phyloP scores from a whole-genome alignment of 2,797 vertebrate species.

The Microctenopoma steveboyesi region DNA sequence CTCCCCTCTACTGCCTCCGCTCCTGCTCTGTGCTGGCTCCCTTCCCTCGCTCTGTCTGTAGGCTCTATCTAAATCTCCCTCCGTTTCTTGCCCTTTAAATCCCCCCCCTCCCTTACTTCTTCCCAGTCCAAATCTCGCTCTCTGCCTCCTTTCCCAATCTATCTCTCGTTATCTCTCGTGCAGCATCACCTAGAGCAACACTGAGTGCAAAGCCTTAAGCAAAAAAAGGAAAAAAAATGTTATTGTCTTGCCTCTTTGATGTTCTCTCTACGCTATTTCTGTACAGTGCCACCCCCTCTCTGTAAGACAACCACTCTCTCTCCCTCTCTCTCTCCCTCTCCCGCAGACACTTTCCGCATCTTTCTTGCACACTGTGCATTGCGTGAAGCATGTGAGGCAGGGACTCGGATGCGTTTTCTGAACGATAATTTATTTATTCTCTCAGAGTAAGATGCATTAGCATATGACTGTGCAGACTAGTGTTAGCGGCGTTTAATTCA shows the following conservation, averaged over 20 bases:
- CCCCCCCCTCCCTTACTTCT: conserved; percentile 53
- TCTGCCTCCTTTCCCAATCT: conserved; percentile 59
- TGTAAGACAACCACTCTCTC: conserved; percentile 21
- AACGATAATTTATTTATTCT: conserved; percentile 82
- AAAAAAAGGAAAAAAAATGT: conserved; percentile 49
- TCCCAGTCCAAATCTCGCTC: conserved; percentile 65
- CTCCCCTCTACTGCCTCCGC: conserved; percentile 60
- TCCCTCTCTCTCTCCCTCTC: conserved; percentile 20
- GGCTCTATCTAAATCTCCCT: conserved; percentile 75
- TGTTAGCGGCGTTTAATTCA: conserved; percentile 83
- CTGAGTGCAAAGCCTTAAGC: conserved; percentile 52
- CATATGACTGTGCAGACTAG: conserved; percentile 77
- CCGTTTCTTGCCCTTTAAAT: conserved; percentile 80
- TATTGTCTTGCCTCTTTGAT: conserved; percentile 76
- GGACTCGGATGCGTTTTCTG: conserved; percentile 73
- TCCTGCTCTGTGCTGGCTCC: conserved; percentile 60
- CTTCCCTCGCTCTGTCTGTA: conserved; percentile 39
- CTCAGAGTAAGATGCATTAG: conserved; percentile 76
- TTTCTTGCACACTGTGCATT: conserved; percentile 46
- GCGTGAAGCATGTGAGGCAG: conserved; percentile 61
- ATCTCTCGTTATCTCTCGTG: conserved; percentile 60
- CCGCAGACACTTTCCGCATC: conserved; percentile 30
- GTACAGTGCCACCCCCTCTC: conserved; percentile 45
- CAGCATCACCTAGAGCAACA: conserved; percentile 66
- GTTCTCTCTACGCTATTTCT: conserved; percentile 53